phyloP scores from a whole-genome alignment of 2,888 invertebrate species.

The Lasioglossum vierecki region DNA sequence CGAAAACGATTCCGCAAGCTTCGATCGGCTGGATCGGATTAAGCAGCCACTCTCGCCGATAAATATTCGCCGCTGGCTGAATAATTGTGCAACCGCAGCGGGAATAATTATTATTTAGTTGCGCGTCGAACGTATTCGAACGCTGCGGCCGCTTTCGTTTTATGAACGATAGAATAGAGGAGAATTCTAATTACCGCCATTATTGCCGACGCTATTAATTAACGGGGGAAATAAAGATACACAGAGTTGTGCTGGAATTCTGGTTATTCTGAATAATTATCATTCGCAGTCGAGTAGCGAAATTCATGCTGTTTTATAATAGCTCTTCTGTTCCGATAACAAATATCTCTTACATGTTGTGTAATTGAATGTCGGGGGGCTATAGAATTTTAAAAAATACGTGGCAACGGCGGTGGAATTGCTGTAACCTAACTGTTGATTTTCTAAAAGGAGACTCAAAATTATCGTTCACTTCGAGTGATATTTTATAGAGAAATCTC shows the following conservation, averaged over 20 bases:
- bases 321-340: background rate
- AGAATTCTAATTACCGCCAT: slow-evolving; percentile 18
- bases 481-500: background rate
- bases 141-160: background rate
- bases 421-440: background rate
- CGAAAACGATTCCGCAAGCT: background rate
- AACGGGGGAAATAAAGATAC: slow-evolving; percentile 16
- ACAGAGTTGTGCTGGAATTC: background rate
- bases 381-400: background rate
- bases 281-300: background rate
- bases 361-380: background rate
- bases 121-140: background rate
- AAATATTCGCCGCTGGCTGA: background rate
- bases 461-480: background rate
- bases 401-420: background rate
- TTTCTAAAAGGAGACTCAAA: background rate
- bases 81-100: slow-evolving; percentile 1
- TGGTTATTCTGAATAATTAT: slow-evolving; percentile 35
- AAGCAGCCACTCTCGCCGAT: background rate
- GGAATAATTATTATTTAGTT: slow-evolving; percentile 4
- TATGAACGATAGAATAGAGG: background rate
- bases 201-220: slow-evolving; percentile 29
- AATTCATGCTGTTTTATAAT: background rate
- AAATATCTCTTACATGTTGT: background rate
- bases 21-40: background rate